These are phyloP conservation scores for Anas flavirostris DNA, from an alignment of 2,797 vertebrate genomes.

Conservation along the genomic window DNA sequence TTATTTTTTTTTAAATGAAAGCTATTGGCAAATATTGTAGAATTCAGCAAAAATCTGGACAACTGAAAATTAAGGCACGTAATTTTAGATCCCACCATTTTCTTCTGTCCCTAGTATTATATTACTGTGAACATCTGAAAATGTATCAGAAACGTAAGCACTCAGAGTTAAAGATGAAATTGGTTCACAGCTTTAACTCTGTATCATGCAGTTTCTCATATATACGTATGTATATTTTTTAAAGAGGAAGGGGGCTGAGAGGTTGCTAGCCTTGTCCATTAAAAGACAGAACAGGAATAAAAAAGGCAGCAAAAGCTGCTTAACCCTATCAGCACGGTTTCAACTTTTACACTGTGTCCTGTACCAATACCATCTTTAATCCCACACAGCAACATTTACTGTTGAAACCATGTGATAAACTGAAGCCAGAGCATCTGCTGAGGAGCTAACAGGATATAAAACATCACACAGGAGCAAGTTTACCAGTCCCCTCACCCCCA, in stretches of 20 bases:
- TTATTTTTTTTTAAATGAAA: conserved; percentile 28
- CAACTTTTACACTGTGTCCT: neutral
- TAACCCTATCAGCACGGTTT: neutral
- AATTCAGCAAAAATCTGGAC: conserved; percentile 28
- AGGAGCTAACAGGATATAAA: neutral
- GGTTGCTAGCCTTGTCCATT: neutral
- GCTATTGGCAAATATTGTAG: conserved; percentile 30
- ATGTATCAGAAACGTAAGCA: neutral
- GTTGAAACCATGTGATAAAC: neutral
- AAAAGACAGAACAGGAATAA: neutral
- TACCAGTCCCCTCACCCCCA: neutral
- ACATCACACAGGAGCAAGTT: neutral
- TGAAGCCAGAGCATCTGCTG: conserved; percentile 22
- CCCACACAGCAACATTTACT: conserved; percentile 8
- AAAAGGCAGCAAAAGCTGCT: neutral
- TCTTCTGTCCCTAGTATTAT: neutral
- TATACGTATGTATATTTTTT: neutral
- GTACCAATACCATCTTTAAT: neutral
- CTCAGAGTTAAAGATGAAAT: neutral
- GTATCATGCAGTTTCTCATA: neutral
- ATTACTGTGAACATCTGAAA: neutral
- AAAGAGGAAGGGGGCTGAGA: neutral
- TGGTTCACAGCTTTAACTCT: neutral
- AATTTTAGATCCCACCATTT: conserved; percentile 22
- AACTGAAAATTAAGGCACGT: neutral